Evolutionary conservation across 2,797 vertebrate genomes (phyloP).

Genomic region (Cuculus canorus): DNA sequence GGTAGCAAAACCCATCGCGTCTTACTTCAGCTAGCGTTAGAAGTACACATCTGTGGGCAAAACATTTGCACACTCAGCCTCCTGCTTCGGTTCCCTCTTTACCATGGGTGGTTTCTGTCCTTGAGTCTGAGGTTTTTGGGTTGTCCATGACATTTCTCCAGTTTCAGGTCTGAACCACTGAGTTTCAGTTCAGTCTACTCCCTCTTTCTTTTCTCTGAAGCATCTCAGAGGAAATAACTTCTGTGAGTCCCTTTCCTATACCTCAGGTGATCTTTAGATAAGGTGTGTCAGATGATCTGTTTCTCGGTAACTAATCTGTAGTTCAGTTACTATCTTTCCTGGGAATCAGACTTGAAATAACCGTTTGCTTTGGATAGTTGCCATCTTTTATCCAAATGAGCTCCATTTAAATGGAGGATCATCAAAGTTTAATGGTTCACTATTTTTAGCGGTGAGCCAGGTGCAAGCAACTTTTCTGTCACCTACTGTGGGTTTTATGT

Average conservation of each 20-base stretch:
- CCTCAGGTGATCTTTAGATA: not conserved
- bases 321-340: not conserved
- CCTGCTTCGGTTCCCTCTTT: not conserved
- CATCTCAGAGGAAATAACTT: not conserved
- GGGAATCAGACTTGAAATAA: constrained; percentile 32
- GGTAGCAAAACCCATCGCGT: not conserved
- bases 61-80: not conserved
- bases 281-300: not conserved
- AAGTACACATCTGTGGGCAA: not conserved
- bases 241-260: not conserved
- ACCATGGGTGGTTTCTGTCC: not conserved
- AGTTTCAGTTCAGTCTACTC: not conserved
- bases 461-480: constrained; percentile 57
- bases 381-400: constrained; percentile 19
- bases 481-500: constrained; percentile 53
- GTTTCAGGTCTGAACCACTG: not conserved
- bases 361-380: constrained; percentile 10
- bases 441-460: constrained; percentile 52
- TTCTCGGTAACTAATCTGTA: constrained; percentile 6
- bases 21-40: not conserved
- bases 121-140: not conserved
- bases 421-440: constrained; percentile 48
- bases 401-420: constrained; percentile 12
- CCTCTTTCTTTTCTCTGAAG: not conserved
- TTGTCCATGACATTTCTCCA: not conserved